phyloP scores from a whole-genome alignment of 1,140 invertebrate genomes.

The Cyphomyrmex costatus region DNA sequence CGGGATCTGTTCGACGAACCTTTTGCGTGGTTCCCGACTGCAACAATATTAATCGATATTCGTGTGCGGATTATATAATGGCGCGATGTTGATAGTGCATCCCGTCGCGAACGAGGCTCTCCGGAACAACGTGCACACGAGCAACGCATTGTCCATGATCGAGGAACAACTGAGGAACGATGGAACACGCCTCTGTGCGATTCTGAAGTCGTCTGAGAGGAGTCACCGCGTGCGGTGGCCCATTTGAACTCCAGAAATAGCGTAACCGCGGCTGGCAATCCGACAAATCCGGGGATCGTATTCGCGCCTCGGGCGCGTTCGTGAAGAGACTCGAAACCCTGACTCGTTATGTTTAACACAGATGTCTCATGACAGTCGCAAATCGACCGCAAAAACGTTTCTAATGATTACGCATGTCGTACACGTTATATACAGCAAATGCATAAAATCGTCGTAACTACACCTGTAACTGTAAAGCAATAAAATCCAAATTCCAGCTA shows the following conservation, averaged over 20 bases:
- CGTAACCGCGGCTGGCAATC: constrained; percentile 62
- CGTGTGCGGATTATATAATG: constrained; percentile 45
- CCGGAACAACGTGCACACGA: constrained; percentile 4
- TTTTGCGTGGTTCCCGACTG: neutral
- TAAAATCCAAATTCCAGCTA: neutral
- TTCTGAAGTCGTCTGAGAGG: constrained; percentile 18
- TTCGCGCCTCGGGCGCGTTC: neutral
- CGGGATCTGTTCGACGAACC: neutral
- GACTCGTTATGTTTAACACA: neutral
- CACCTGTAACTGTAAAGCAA: neutral
- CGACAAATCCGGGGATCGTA: constrained; percentile 42
- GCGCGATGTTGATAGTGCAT: neutral
- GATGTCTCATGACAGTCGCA: neutral
- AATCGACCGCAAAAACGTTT: constrained; percentile 2
- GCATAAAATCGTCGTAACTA: neutral
- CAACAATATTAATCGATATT: constrained; percentile 55
- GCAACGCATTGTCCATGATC: constrained; percentile 25
- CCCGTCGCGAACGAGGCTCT: neutral
- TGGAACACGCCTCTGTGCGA: neutral
- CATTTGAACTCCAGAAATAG: constrained; percentile 74
- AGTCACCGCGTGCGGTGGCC: neutral
- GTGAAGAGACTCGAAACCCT: neutral
- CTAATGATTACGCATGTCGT: neutral
- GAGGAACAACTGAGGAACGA: constrained; percentile 4
- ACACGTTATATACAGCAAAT: neutral